These are phyloP conservation scores for Amphimallon solstitiale DNA, from an alignment of 2,888 invertebrate genomes.

Conservation along the genomic window DNA sequence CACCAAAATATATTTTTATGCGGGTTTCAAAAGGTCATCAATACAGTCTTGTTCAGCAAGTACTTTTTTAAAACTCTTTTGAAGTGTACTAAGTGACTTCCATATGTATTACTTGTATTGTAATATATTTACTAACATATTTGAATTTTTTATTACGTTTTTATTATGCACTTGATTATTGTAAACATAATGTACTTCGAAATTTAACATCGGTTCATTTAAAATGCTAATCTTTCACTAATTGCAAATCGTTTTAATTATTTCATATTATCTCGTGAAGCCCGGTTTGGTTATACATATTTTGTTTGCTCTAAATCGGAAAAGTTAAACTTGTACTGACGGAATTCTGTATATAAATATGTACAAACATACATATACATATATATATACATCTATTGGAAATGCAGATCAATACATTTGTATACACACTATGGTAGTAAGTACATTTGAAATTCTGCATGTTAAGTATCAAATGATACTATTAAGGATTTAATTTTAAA, in stretches of 20 bases:
- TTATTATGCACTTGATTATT: not conserved
- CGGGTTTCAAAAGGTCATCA: no score
- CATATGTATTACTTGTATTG: not conserved
- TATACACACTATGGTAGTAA: not conserved
- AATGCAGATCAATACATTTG: not conserved
- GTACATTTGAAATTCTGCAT: slow-evolving; percentile 12
- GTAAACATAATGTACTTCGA: not conserved
- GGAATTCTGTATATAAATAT: not conserved
- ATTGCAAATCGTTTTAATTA: slow-evolving; percentile 17
- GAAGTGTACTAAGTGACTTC: no score
- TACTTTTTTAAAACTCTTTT: no score
- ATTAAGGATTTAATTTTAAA: slow-evolving; percentile 27
- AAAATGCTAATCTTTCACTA: slow-evolving; percentile 23
- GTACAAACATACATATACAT: not conserved
- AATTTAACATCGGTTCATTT: slow-evolving; percentile 14
- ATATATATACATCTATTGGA: not conserved
- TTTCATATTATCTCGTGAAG: slow-evolving; percentile 9
- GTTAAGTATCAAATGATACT: slow-evolving; percentile 26
- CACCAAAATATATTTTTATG: no score
- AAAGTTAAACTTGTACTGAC: slow-evolving; percentile 1
- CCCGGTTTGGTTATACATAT: not conserved
- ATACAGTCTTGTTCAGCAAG: no score
- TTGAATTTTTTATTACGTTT: not conserved
- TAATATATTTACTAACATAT: not conserved
- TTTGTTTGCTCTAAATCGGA: slow-evolving; percentile 6